Conservation (phyloP, 2,797 vertebrate species). For the Sebastes ruberrimus region DNA sequence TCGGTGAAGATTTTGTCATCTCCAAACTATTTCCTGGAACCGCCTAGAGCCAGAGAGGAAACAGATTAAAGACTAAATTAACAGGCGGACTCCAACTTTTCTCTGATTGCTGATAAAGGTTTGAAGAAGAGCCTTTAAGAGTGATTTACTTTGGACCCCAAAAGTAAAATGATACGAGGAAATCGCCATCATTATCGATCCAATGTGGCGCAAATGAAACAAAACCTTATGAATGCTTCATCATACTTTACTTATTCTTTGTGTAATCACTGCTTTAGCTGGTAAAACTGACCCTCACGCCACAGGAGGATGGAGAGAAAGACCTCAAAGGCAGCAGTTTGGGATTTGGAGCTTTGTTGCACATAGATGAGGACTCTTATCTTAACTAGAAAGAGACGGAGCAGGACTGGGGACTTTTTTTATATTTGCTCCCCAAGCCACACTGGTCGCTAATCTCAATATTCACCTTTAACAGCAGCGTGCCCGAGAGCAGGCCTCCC, state of each 20-base stretch:
- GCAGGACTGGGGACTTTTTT: neutral
- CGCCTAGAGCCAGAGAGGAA: slow-evolving; percentile 46
- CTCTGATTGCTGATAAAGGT: slow-evolving; percentile 38
- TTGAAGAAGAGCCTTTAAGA: slow-evolving; percentile 5
- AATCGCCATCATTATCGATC: neutral
- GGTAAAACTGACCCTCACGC: neutral
- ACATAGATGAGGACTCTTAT: slow-evolving; percentile 31
- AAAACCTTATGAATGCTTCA: neutral
- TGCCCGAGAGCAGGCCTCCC: slow-evolving; percentile 17
- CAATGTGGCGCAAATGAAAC: neutral
- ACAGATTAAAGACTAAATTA: slow-evolving; percentile 62
- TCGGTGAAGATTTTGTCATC: neutral
- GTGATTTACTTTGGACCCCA: slow-evolving; percentile 1
- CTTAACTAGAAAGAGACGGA: slow-evolving; percentile 11
- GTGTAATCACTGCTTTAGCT: neutral
- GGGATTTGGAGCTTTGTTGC: slow-evolving; percentile 19
- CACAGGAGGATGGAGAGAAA: slow-evolving; percentile 1
- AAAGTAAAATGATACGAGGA: neutral
- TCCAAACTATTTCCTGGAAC: slow-evolving; percentile 59
- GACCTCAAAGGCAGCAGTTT: neutral
- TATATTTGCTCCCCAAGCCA: neutral
- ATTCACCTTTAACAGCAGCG: slow-evolving; percentile 41
- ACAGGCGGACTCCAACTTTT: slow-evolving; percentile 22
- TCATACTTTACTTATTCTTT: neutral
- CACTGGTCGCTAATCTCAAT: slow-evolving; percentile 28